Evolutionary conservation across 92 coral and sea anemone species (phyloP), one percentile per base, ranked within the genome.

Genomic region (Epizoanthus fatuus): DNA sequence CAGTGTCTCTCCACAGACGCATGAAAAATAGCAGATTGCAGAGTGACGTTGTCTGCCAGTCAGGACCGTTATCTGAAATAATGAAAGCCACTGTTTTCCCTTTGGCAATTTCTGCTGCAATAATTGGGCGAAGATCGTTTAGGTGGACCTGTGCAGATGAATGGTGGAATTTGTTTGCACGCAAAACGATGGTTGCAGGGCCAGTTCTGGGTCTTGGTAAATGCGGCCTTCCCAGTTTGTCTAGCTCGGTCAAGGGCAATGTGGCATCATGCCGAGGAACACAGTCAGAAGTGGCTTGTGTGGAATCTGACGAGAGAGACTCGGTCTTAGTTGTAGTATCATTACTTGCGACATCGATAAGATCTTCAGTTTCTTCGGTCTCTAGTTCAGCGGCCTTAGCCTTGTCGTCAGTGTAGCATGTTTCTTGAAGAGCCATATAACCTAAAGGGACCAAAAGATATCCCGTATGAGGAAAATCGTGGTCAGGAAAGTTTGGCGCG

Each of bases 71-170:
- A 7, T 42, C 47, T 4, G 47, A 42, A 42, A 42, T 42, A 7
- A 42, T 42, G 6, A 42, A 4, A 42, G 47, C 7, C 6, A 7
- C 47, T 4, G 69, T 58, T 66, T 84, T 84, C 51, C 88, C 88
- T 14, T 84, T 68, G 22, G 22, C 19, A 16, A 84, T 22, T 58
- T 66, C 67, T 29, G 12, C 52, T 53, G 56, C 81, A 64, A 62
- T 69, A 16, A 84, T 72, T 54, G 88, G 88, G 2, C 63, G 66
- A 40, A 84, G 62, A 56, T 58, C 87, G 37, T 84, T 62, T 29
- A 38, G 45, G 39, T 84, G 63, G 4, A 19, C 37, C 53, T 60
- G 39, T 15, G 66, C 17, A 45, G 38, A 53, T 57, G 71, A 42
- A 19, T 44, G 20, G 17, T 16, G 47, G 73, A 70, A 52, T 14